Evolutionary conservation across 1,140 invertebrate species (phyloP), one percentile per base, ranked within the genome.

Genomic region (Diorhabda elongata): DNA sequence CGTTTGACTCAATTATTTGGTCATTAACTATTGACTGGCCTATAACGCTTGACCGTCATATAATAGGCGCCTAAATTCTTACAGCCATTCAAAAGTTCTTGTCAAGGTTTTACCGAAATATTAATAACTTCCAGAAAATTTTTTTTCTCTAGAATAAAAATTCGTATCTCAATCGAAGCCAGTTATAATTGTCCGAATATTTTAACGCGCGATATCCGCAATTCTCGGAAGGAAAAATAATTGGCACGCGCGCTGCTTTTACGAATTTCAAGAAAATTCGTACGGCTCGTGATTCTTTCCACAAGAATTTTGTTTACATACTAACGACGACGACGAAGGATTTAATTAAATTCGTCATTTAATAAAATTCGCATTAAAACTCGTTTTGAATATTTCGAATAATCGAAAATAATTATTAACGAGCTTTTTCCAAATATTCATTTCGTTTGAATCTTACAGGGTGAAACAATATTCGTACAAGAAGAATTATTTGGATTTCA

Each of bases 191-290:
- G 47, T n/a, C 47, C 47, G n/a, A 52, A 52, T 52, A 52, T 52
- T 52, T 52, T 52, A 52, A 52, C 47, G 26, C 26, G 26, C 26
- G 47, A 52, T 52, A 52, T 52, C 47, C 47, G 47, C 47, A 52
- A n/a, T 52, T 52, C 47, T 52, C 47, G 47, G 47, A 52, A 52
- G 47, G 47, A 52, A 52, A 52, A 52, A 52, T 52, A 52, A 52
- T 52, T 52, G 47, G 47, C 47, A 52, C 6, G 47, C n/a, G 4
- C 26, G 26, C 26, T 26, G 26, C 26, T 26, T 26, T 26, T 26
- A 26, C 26, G 0, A 26, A 26, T 26, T 26, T 26, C 26, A 26
- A 26, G 26, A 26, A 26, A 26, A 26, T 26, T 26, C 26, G 26
- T 26, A 26, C 26, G 26, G 1, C 26, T 26, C 6, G 47, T 52